Evolutionary conservation across 1,140 invertebrate species (phyloP).

Genomic region (Acromyrmex echinatior): DNA sequence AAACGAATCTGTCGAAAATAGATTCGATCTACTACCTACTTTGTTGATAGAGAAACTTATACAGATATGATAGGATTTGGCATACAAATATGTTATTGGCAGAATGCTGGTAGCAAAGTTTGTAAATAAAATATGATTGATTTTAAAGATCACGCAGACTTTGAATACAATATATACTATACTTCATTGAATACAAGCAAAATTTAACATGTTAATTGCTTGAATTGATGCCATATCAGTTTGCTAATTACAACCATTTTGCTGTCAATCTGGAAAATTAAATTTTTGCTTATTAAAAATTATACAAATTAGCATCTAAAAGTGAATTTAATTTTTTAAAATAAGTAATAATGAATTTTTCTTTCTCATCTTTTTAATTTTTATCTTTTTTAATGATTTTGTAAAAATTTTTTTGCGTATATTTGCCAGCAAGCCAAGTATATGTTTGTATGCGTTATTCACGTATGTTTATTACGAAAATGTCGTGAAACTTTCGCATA

Average conservation of each 20-base stretch:
- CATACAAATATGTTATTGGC: background rate
- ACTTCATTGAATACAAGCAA: background rate
- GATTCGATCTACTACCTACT: background rate
- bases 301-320: background rate
- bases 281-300: background rate
- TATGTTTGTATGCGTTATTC: background rate
- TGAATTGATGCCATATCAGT: background rate
- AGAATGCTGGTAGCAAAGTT: background rate
- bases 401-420: no score
- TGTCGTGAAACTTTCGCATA: background rate
- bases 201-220: no score
- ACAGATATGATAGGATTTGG: background rate
- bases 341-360: background rate
- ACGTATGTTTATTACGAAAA: constrained; percentile 1
- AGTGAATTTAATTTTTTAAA: background rate
- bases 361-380: background rate
- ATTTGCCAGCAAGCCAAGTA: background rate
- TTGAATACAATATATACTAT: background rate
- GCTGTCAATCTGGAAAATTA: background rate
- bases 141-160: background rate
- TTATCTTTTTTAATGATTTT: no score
- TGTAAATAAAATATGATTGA: background rate
- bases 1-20: background rate
- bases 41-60: background rate
- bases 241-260: background rate